These are phyloP conservation scores for Mesembrinibis cayennensis DNA, from an alignment of 2,113 vertebrate genomes.

Conservation along the genomic window DNA sequence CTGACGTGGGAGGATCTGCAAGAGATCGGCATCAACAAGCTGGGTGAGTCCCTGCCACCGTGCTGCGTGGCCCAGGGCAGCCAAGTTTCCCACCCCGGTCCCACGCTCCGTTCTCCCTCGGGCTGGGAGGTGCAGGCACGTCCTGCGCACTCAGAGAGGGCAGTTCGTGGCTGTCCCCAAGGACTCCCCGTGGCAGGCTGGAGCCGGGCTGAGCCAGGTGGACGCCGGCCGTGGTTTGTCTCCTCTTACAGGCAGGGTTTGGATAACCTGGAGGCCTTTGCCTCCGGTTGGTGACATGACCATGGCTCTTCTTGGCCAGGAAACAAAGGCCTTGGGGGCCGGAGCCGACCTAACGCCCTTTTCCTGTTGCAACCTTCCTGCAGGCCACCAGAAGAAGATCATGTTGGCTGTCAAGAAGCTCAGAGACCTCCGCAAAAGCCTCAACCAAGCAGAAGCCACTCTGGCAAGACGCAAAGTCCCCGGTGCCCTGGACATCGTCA, in stretches of 20 bases:
- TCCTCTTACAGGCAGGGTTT: neutral
- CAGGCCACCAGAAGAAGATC: slow-evolving; percentile 98
- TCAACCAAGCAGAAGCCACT: slow-evolving; percentile 78
- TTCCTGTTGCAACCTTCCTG: neutral
- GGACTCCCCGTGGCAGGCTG: neutral
- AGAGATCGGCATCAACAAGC: slow-evolving; percentile 93
- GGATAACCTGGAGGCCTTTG: neutral
- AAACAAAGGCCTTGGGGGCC: neutral
- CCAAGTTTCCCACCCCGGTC: neutral
- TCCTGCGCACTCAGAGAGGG: neutral
- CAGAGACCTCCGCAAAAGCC: slow-evolving; percentile 85
- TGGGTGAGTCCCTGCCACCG: slow-evolving; percentile 76
- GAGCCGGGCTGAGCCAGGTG: neutral
- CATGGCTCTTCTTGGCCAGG: neutral
- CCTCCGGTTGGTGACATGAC: neutral
- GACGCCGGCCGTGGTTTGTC: neutral
- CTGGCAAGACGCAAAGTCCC: slow-evolving; percentile 78
- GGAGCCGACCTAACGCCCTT: neutral
- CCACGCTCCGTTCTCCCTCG: accelerated
- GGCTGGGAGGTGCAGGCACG: neutral
- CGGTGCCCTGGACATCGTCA: slow-evolving; percentile 78
- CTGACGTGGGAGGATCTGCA: slow-evolving; percentile 96
- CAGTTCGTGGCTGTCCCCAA: neutral
- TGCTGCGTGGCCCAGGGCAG: neutral
- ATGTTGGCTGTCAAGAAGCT: slow-evolving; percentile 94